Evolutionary conservation across 2,888 invertebrate genomes (phyloP).

Genomic region (Agrochola litura): DNA sequence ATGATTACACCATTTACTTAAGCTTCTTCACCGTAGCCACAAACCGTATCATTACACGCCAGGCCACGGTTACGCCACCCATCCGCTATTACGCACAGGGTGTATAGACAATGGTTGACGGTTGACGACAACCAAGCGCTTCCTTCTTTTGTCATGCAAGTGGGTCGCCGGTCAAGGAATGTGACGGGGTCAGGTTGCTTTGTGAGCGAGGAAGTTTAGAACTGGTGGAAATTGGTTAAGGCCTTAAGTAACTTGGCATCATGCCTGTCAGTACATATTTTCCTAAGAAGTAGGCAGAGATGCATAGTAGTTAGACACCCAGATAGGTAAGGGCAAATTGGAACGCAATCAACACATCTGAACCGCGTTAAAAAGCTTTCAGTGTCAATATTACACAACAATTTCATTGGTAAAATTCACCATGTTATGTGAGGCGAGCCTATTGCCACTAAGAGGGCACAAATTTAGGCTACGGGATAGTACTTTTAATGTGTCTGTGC

Average conservation of each 20-base stretch:
- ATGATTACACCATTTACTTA: neutral
- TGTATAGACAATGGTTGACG: slow-evolving; percentile 54
- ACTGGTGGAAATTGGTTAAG: no score
- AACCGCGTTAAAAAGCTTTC: neutral
- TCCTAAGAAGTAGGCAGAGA: no score
- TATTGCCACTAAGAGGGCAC: neutral
- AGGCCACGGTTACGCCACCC: slow-evolving; percentile 44
- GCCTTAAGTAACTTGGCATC: neutral
- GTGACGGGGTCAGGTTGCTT: slow-evolving; percentile 26
- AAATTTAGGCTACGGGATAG: neutral
- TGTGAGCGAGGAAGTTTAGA: slow-evolving; percentile 38
- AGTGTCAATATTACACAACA: neutral
- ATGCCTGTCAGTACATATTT: neutral
- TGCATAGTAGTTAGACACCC: neutral
- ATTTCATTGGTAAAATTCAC: neutral
- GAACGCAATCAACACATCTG: neutral
- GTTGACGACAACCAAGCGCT: slow-evolving; percentile 52
- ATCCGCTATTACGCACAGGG: slow-evolving; percentile 53
- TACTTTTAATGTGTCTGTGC: neutral
- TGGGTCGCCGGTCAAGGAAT: slow-evolving; percentile 64
- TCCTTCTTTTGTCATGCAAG: slow-evolving; percentile 64
- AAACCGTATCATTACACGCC: slow-evolving; percentile 31
- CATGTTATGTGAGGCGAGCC: neutral
- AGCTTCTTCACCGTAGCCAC: slow-evolving; percentile 2
- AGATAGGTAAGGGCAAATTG: neutral